Conservation (phyloP, 2,113 vertebrate genomes). For the Hiodon tergisus region DNA sequence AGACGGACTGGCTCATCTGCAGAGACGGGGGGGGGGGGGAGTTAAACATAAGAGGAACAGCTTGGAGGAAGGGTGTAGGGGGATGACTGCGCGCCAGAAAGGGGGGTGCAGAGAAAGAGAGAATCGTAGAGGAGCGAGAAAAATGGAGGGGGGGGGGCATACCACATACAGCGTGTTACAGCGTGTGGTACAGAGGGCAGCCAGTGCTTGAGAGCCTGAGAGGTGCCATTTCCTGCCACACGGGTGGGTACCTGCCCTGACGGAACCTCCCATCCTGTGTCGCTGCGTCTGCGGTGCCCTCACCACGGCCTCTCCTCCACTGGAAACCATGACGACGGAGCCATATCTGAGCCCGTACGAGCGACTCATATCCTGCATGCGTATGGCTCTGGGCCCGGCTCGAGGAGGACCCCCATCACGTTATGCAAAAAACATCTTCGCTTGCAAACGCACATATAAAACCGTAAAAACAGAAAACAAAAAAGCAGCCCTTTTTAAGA, state of each 20-base stretch:
- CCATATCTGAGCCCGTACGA: too few species aligned
- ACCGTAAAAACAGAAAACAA: too few species aligned
- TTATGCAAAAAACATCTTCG: too few species aligned
- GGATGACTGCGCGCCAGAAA: constrained; percentile 18
- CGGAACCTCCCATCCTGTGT: constrained; percentile 60
- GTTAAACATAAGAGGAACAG: neutral
- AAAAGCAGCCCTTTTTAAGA: too few species aligned
- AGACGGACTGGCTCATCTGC: constrained; percentile 81
- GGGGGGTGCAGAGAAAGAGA: constrained; percentile 38
- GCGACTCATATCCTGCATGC: too few species aligned
- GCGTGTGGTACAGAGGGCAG: neutral
- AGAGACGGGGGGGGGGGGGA: constrained; percentile 11
- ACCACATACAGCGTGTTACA: neutral
- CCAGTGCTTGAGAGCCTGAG: constrained; percentile 32
- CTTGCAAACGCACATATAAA: too few species aligned
- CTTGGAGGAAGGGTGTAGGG: neutral
- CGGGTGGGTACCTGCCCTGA: constrained; percentile 54
- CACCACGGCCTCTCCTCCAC: neutral
- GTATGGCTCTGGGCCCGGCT: too few species aligned
- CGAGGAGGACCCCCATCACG: too few species aligned
- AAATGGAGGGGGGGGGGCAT: neutral
- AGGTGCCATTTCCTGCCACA: constrained; percentile 57
- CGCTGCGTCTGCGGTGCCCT: constrained; percentile 28
- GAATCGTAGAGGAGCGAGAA: neutral
- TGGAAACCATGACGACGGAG: neutral